phyloP scores from a whole-genome alignment of 1,140 invertebrate species.

The Pollicipes pollicipes region DNA sequence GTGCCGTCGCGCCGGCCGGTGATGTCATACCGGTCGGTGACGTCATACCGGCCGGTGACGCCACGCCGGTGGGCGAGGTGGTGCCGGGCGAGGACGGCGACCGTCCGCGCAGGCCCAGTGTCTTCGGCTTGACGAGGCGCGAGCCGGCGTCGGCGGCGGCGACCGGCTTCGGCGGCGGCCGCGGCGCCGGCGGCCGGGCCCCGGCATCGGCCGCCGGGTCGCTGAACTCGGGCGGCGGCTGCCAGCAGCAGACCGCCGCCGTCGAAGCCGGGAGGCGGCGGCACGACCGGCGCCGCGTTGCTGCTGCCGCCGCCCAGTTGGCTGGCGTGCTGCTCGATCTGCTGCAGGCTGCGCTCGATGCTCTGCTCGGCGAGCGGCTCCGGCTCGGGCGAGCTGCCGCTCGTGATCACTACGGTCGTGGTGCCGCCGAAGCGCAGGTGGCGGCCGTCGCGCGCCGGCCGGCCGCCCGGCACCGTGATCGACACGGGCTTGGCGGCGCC shows the following conservation, averaged over 20 bases:
- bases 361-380: constrained; percentile 23
- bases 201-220: constrained; percentile 29
- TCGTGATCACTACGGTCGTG: constrained; percentile 14
- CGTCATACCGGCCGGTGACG: neutral
- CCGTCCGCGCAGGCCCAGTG: constrained; percentile 15
- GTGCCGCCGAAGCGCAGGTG: constrained; percentile 14
- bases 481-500: constrained; percentile 1
- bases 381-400: neutral
- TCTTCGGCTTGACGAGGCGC: constrained; percentile 14
- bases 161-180: neutral
- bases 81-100: constrained; percentile 14
- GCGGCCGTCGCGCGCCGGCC: constrained; percentile 6
- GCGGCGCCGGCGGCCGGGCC: too few relatives aligned
- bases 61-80: neutral
- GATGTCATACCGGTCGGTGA: too few relatives aligned
- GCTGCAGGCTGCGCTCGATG: constrained; percentile 28
- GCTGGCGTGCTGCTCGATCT: constrained; percentile 25
- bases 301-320: neutral
- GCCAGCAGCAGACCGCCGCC: constrained; percentile 37
- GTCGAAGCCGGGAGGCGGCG: constrained; percentile 21
- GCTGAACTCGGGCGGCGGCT: constrained; percentile 58
- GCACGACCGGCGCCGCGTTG: constrained; percentile 16
- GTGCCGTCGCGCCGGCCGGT: too few relatives aligned
- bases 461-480: neutral
- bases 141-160: constrained; percentile 5